A percentile compares a stretch with the other conserved stretches of the same genome.
Evolutionary conservation across 1,140 invertebrate genomes (phyloP).

Genomic region (Formica selysi): DNA sequence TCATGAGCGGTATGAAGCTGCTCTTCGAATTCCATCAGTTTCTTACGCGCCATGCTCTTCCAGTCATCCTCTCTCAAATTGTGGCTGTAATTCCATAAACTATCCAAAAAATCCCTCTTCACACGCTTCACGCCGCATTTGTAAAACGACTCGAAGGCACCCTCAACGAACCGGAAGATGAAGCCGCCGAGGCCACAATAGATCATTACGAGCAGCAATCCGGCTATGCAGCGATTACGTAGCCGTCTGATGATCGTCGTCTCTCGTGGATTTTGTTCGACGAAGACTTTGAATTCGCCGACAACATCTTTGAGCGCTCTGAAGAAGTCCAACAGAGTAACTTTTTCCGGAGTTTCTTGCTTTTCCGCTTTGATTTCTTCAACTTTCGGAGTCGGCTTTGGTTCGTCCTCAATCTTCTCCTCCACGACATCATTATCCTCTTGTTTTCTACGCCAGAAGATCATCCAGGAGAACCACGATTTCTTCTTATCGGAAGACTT

Average conservation of each 20-base stretch:
- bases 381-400: conserved; percentile 6
- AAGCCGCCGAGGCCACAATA: conserved; percentile 93
- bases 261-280: conserved; percentile 87
- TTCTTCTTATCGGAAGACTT: conserved; percentile 34
- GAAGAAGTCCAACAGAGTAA: conserved; percentile 79
- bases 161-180: conserved; percentile 92
- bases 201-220: conserved; percentile 89
- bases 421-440: conserved; percentile 58
- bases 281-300: conserved; percentile 82
- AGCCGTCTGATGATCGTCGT: conserved; percentile 86
- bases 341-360: conserved; percentile 56
- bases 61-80: conserved; percentile 94
- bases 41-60: conserved; percentile 93
- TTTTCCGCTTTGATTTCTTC: background rate
- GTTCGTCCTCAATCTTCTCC: conserved; percentile 13
- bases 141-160: conserved; percentile 93
- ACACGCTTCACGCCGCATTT: conserved; percentile 95
- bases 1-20: conserved; percentile 94
- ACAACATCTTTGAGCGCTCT: conserved; percentile 73
- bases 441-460: conserved; percentile 75
- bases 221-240: conserved; percentile 90
- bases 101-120: conserved; percentile 94
- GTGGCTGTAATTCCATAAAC: conserved; percentile 92
- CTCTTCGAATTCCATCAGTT: conserved; percentile 94
- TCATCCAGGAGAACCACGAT: conserved; percentile 81